Percentiles rank a stretch among this genome's conserved stretches.
These are phyloP conservation scores for Zosterops lateralis DNA, from an alignment of 2,113 vertebrate genomes.

Conservation along the genomic window DNA sequence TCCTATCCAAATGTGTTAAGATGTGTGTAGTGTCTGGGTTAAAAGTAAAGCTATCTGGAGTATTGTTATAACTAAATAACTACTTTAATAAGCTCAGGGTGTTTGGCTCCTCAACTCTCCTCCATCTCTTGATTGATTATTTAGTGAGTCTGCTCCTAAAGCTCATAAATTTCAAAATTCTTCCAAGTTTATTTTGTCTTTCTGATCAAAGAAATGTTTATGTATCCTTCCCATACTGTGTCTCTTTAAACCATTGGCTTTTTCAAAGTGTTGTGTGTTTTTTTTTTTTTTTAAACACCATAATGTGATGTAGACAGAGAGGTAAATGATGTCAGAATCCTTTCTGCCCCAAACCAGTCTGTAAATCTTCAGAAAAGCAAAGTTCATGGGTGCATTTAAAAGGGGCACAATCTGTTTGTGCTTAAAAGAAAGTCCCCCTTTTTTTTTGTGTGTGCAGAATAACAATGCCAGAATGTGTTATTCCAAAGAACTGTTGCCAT, in stretches of 20 bases:
- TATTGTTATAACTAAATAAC: neutral
- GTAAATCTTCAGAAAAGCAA: constrained; percentile 56
- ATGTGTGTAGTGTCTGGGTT: neutral
- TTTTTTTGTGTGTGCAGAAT: constrained; percentile 33
- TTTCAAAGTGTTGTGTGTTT: neutral
- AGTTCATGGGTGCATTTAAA: constrained; percentile 68
- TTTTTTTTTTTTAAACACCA: constrained; percentile 19
- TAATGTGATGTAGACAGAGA: constrained; percentile 47
- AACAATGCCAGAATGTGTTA: constrained; percentile 77
- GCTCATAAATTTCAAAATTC: constrained; percentile 26
- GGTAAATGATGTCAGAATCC: constrained; percentile 6
- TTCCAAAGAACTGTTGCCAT: constrained; percentile 74
- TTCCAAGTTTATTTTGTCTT: constrained; percentile 10
- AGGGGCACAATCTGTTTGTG: constrained; percentile 67
- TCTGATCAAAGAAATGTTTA: constrained; percentile 43
- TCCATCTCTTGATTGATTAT: neutral
- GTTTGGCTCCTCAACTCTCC: neutral
- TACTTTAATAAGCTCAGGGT: neutral
- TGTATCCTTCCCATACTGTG: neutral
- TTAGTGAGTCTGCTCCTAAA: neutral
- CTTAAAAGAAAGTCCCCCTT: constrained; percentile 57
- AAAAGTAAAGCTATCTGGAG: neutral
- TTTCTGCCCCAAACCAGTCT: constrained; percentile 43
- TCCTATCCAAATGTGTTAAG: neutral
- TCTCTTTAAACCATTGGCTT: neutral